Conservation (phyloP, 2,113 vertebrate species). For the Peromyscus polionotus region DNA sequence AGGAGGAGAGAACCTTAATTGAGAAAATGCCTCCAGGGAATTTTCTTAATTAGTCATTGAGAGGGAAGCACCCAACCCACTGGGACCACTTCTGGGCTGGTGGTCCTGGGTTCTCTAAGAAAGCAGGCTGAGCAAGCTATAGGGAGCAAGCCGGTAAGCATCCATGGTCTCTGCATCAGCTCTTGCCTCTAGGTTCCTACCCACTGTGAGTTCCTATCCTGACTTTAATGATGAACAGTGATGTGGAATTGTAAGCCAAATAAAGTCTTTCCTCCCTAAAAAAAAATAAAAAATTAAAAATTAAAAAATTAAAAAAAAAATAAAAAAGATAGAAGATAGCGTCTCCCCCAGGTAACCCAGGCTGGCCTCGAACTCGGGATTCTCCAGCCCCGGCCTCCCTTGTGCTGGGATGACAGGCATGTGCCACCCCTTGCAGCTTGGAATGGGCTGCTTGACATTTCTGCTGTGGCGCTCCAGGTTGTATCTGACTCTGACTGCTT, state of each 20-base stretch:
- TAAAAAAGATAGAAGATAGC: neutral
- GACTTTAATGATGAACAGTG: no score
- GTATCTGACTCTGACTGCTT: fast-evolving
- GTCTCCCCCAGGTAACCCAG: neutral
- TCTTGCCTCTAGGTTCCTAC: no score
- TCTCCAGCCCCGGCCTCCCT: neutral
- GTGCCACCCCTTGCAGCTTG: neutral
- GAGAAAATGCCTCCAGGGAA: neutral
- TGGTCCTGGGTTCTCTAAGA: no score
- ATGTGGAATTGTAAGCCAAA: no score
- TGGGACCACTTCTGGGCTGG: neutral
- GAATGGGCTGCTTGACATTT: neutral
- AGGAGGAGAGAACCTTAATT: neutral
- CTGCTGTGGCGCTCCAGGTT: neutral
- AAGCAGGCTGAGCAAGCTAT: neutral
- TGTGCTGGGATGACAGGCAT: neutral
- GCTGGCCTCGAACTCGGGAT: neutral
- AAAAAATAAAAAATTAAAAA: no score
- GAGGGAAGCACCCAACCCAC: neutral
- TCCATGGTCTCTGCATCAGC: neutral
- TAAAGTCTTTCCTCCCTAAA: no score
- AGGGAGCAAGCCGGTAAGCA: neutral
- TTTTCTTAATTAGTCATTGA: neutral
- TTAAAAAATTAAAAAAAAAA: no score
- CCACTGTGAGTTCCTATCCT: no score